Percentiles rank a stretch among this genome's conserved stretches.
phyloP scores from a whole-genome alignment of 2,888 invertebrate species.

The Clusia tigrina region DNA sequence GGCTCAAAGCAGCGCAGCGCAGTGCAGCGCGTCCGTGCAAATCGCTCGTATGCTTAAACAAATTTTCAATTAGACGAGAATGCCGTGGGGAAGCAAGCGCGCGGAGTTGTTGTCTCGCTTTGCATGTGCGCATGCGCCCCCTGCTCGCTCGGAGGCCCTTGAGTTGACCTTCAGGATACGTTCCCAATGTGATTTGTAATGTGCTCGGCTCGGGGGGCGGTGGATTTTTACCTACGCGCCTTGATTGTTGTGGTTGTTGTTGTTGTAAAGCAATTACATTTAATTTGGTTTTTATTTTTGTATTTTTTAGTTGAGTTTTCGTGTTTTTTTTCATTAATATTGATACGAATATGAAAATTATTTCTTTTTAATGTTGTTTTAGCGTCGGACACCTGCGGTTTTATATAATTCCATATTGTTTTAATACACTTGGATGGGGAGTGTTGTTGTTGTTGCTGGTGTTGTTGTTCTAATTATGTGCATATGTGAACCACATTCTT shows the following conservation, averaged over 20 bases:
- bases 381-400: constrained; percentile 3
- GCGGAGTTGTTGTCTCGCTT: not conserved
- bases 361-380: too few species aligned
- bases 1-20: not conserved
- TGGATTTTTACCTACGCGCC: too few species aligned
- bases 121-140: constrained; percentile 1
- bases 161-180: not conserved
- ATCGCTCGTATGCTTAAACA: not conserved
- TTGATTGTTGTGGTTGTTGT: too few species aligned
- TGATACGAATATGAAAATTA: not conserved
- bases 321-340: not conserved
- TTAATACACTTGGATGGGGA: not conserved
- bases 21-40: not conserved
- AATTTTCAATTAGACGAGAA: constrained; percentile 20
- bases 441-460: constrained; percentile 23
- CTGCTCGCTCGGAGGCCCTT: not conserved
- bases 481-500: too few species aligned
- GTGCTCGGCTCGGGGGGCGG: too few species aligned
- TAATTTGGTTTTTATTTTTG: not conserved
- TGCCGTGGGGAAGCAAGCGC: not conserved
- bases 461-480: too few species aligned
- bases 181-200: not conserved
- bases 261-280: not conserved
- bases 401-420: not conserved
- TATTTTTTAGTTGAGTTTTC: not conserved